Base-by-base conservation (phyloP, 2,797 vertebrate genomes). In the Amazonetta brasiliensis region DNA sequence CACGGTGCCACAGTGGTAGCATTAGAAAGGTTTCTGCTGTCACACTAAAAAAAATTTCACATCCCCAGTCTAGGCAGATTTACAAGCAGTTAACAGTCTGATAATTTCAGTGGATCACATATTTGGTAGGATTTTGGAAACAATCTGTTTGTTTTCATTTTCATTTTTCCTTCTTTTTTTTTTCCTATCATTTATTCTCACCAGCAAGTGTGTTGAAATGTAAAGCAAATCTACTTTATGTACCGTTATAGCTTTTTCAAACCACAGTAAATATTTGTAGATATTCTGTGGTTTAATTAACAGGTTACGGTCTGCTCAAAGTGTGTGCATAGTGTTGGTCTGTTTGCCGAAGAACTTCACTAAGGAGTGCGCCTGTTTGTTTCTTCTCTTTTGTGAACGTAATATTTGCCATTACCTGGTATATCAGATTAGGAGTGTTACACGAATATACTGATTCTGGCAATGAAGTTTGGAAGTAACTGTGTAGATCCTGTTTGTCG, bases 401-500 rank as follows among this genome's bases (percentile, higher is more conserved):
- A 95, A n/a, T 66, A 90, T 68, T 95, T 94, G 84, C 90, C 95
- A 94, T 75, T 84, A 95, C 66, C 94, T 94, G 81, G 31, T 67
- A 52, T 82, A 96, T 94, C 86, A 95, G 87, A 95, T 86, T 68
- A 78, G 68, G 67, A 94, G 41, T 73, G 73, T 92, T 95, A 56
- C 20, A 83, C 48, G 95, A 96, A 93, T 91, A 90, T 39, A 43
- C 55, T 71, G 72, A 90, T 94, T 90, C 83, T 96, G 91, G 74
- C 44, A 91, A 89, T 48, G 56, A 97, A 54, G 54, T 87, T 90
- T 95, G 95, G 94, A 97, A 97, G 89, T 55, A 94, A 94, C 63
- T 81, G 18, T 88, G 90, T 84, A 95, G 86, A 92, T 94, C 55
- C 81, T 92, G 64, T 93, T 97, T 76, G 52, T 97, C 91, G 35